Evolutionary conservation across 2,888 invertebrate species (phyloP).

Genomic region (Phalera bucephala): DNA sequence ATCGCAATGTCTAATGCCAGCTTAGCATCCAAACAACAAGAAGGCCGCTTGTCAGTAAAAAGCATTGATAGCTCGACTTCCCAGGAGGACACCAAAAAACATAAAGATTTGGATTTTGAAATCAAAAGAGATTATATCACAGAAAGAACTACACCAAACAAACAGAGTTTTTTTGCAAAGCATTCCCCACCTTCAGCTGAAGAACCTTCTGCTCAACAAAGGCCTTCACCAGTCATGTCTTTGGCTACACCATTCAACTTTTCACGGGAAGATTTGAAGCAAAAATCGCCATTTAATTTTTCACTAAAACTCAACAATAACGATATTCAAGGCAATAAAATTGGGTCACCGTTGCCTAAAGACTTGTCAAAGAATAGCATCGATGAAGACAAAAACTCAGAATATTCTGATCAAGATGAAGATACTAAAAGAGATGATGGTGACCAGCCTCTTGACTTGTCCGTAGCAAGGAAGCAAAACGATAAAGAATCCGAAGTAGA

Average conservation of each 20-base stretch:
- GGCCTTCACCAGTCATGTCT: slow-evolving; percentile 86
- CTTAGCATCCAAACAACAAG: slow-evolving; percentile 75
- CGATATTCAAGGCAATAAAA: slow-evolving; percentile 47
- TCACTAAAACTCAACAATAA: slow-evolving; percentile 61
- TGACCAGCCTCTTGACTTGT: slow-evolving; percentile 90
- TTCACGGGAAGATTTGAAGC: slow-evolving; percentile 57
- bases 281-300: slow-evolving; percentile 65
- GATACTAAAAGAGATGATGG: slow-evolving; percentile 68
- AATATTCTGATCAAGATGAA: slow-evolving; percentile 65
- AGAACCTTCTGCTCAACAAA: slow-evolving; percentile 84
- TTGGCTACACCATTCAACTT: slow-evolving; percentile 64
- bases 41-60: slow-evolving; percentile 70
- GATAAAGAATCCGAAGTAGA: slow-evolving; percentile 69
- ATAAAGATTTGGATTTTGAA: slow-evolving; percentile 60
- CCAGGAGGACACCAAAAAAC: slow-evolving; percentile 65
- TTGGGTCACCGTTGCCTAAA: slow-evolving; percentile 57
- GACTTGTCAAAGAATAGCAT: slow-evolving; percentile 60
- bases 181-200: slow-evolving; percentile 87
- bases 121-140: slow-evolving; percentile 53
- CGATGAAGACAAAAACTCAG: slow-evolving; percentile 57
- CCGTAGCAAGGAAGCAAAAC: slow-evolving; percentile 82
- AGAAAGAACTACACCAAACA: slow-evolving; percentile 83
- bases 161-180: slow-evolving; percentile 73
- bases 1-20: slow-evolving; percentile 79
- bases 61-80: slow-evolving; percentile 72